Evolutionary conservation across 2,113 vertebrate genomes (phyloP).

Genomic region (Stegastes partitus): DNA sequence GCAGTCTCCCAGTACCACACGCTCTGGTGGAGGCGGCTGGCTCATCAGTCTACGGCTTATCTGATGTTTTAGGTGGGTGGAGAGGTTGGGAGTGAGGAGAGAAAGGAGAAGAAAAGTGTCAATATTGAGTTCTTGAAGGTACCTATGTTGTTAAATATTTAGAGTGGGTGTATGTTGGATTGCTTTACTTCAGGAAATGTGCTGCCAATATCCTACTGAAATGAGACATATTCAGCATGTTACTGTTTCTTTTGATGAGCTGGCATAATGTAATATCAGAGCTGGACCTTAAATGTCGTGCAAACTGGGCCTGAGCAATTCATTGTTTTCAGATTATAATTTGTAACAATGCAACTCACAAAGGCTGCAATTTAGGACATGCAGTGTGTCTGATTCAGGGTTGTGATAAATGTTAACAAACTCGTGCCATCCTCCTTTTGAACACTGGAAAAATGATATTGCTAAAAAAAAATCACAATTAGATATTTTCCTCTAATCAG

Average conservation of each 20-base stretch:
- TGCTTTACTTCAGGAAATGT: conserved; percentile 9
- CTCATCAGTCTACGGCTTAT: conserved; percentile 80
- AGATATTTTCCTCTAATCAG: no score
- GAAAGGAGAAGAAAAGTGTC: conserved; percentile 50
- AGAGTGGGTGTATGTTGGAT: conserved; percentile 13
- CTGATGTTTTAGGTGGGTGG: conserved; percentile 78
- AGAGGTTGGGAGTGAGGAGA: conserved; percentile 59
- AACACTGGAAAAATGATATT: no score
- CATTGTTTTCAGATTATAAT: no score
- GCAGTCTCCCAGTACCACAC: conserved; percentile 75
- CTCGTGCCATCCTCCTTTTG: no score
- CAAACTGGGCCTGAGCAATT: no score
- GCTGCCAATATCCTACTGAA: neutral
- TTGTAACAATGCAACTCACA: no score
- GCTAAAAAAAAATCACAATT: no score
- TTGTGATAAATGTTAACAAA: no score
- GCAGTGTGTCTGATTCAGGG: no score
- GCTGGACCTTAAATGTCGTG: no score
- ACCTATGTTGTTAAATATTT: conserved; percentile 54
- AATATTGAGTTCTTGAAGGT: conserved; percentile 48
- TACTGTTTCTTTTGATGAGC: neutral
- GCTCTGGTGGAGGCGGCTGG: conserved; percentile 76
- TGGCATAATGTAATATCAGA: no score
- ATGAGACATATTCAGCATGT: neutral
- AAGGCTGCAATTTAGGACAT: no score